Evolutionary conservation across 1,140 invertebrate species (phyloP), one percentile per base, ranked within the genome.

Genomic region (Dufourea novaeangliae): DNA sequence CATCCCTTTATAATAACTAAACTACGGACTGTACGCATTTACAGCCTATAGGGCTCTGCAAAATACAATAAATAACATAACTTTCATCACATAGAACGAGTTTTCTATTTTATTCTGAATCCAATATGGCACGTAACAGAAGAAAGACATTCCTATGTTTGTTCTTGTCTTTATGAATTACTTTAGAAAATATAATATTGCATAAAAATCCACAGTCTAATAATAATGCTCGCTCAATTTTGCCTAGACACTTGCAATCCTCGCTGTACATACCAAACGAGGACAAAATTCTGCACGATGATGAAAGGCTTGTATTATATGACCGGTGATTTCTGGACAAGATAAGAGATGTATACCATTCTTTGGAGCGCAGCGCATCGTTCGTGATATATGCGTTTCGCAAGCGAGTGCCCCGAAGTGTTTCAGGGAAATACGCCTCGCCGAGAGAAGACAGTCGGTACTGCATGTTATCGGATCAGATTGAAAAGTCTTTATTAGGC

Each of bases 291-390:
- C 50, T 34, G 67, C 27, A 50, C 50, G 68, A 72, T 76, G 71
- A 83, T 61, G 76, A 84, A 75, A 76, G 77, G 71, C 56, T 64
- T 70, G 76, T 50, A 73, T 76, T 80, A 84, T 64, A 68, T 52
- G 61, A 74, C 70, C n/a, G 67, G 75, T 76, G 72, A 84, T 84
- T 68, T 83, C 83, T 73, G 61, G 68, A 56, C 78, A 41, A 84
- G 78, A 84, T 84, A 84, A 73, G 69, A 76, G 82, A 80, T 80
- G 77, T 81, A 83, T 84, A 73, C 78, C 52, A 83, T 83, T 80
- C 82, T 80, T 77, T 62, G 46, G 56, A 10, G 56, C 68, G 69
- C 63, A 62, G 44, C 73, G 63, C 63, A 64, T 69, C 59, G 78
- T 54, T 64, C 66, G 41, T 84, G 83, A 84, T 84, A 69, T 73